Evolutionary conservation across 2,888 invertebrate species (phyloP).

Genomic region (Dexiosoma caninum): DNA sequence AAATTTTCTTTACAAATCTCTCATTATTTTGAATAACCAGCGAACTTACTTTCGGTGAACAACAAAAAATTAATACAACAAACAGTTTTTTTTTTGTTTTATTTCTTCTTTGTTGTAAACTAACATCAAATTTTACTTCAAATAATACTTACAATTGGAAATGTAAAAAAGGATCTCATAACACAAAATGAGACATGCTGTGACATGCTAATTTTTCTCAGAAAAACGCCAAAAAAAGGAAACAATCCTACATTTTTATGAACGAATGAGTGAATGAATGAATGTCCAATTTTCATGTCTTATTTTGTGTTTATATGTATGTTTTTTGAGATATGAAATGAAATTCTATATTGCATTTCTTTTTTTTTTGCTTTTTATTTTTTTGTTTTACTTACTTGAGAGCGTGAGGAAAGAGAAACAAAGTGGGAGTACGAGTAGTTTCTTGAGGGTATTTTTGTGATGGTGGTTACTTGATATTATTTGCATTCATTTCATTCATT

Average conservation of each 20-base stretch:
- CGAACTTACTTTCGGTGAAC: too few relatives aligned
- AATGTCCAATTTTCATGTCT: constrained; percentile 49
- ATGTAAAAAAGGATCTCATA: constrained; percentile 35
- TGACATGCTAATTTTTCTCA: constrained; percentile 59
- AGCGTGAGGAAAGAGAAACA: not conserved
- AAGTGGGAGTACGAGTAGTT: constrained; percentile 27
- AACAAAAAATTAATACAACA: constrained; percentile 8
- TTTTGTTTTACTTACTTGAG: not conserved
- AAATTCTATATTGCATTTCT: constrained; percentile 60
- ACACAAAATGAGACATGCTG: constrained; percentile 57
- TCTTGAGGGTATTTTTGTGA: constrained; percentile 50
- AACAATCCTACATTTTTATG: constrained; percentile 22
- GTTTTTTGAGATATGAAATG: constrained; percentile 45
- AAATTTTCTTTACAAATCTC: constrained; percentile 2
- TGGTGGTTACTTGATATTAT: constrained; percentile 48
- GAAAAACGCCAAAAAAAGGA: constrained; percentile 14
- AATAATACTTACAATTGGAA: constrained; percentile 41
- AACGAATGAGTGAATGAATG: constrained; percentile 30
- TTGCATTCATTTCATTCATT: constrained; percentile 54
- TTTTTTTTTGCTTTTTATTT: not conserved
- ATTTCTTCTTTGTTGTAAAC: constrained; percentile 29
- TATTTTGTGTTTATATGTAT: constrained; percentile 11
- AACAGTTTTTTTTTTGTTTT: constrained; percentile 10
- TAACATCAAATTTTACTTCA: constrained; percentile 61
- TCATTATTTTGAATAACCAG: constrained; percentile 19